A percentile compares a stretch with the other conserved stretches of the same genome.
These are phyloP conservation scores for Tiphia femorata DNA, from an alignment of 2,888 invertebrate genomes.

Conservation along the genomic window DNA sequence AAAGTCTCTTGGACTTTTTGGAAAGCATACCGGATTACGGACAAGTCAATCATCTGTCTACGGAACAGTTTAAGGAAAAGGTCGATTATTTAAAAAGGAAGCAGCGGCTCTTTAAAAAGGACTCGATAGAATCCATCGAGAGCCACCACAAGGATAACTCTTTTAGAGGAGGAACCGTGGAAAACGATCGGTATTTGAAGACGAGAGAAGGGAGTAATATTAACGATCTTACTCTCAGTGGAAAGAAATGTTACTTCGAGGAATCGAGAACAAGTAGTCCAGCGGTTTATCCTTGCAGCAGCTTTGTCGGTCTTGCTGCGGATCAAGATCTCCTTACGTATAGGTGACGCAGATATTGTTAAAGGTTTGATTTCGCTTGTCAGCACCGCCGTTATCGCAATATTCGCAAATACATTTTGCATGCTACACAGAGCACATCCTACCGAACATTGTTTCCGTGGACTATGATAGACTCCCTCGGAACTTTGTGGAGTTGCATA, in stretches of 20 bases:
- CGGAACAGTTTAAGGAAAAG: constrained; percentile 81
- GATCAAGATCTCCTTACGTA: constrained; percentile 61
- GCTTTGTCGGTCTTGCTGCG: constrained; percentile 57
- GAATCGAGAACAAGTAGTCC: constrained; percentile 58
- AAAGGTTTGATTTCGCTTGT: too few relatives aligned
- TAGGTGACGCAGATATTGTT: constrained; percentile 51
- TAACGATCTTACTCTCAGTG: constrained; percentile 54
- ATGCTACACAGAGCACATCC: too few relatives aligned
- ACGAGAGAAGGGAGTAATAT: constrained; percentile 17
- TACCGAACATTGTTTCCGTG: too few relatives aligned
- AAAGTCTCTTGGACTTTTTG: constrained; percentile 79
- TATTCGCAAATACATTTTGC: not conserved
- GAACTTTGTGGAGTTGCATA: too few relatives aligned
- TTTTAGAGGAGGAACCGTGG: constrained; percentile 13
- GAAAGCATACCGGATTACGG: constrained; percentile 85
- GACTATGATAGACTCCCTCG: too few relatives aligned
- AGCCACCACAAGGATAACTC: constrained; percentile 17
- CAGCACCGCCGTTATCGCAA: too few relatives aligned
- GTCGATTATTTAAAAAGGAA: constrained; percentile 77
- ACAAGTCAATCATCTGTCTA: constrained; percentile 81
- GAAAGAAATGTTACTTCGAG: constrained; percentile 60
- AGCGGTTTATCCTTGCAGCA: constrained; percentile 49
- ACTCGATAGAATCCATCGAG: constrained; percentile 32
- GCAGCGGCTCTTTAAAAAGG: constrained; percentile 70
- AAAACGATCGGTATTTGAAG: constrained; percentile 7